Evolutionary conservation across 2,888 invertebrate genomes (phyloP).

Genomic region (Flabesymbios commensalis): DNA sequence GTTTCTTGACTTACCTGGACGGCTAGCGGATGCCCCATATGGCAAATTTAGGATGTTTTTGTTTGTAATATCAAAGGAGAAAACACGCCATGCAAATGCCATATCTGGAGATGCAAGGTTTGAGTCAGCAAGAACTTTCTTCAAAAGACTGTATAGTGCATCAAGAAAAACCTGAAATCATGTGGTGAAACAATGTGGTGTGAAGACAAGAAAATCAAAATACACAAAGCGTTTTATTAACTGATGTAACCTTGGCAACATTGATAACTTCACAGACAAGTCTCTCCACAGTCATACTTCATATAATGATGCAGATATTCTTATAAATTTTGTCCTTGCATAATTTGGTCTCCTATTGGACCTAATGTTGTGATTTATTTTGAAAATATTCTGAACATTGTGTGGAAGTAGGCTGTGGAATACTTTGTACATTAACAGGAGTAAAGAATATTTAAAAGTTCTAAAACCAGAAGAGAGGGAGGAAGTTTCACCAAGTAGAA

Average conservation of each 20-base stretch:
- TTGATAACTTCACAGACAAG: neutral
- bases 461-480: too few relatives aligned
- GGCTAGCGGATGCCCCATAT: constrained; percentile 33
- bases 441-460: too few relatives aligned
- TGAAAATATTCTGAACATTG: too few relatives aligned
- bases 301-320: neutral
- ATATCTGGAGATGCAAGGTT: constrained; percentile 42
- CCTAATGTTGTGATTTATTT: too few relatives aligned
- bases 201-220: too few relatives aligned
- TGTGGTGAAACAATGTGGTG: too few relatives aligned
- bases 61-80: constrained; percentile 54
- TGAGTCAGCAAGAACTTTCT: constrained; percentile 41
- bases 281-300: neutral
- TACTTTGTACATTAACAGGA: too few relatives aligned
- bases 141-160: constrained; percentile 52
- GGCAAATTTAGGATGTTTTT: constrained; percentile 49
- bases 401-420: too few relatives aligned
- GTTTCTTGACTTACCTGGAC: constrained; percentile 49
- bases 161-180: constrained; percentile 53
- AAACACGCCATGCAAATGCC: constrained; percentile 58
- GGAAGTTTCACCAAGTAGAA: too few relatives aligned
- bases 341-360: too few relatives aligned
- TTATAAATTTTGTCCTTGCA: too few relatives aligned
- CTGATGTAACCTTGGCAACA: neutral
- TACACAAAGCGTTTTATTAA: neutral